A percentile compares a stretch with the other conserved stretches of the same genome.
Evolutionary conservation across 2,113 vertebrate species (phyloP).

Genomic region (Lampris incognitus): DNA sequence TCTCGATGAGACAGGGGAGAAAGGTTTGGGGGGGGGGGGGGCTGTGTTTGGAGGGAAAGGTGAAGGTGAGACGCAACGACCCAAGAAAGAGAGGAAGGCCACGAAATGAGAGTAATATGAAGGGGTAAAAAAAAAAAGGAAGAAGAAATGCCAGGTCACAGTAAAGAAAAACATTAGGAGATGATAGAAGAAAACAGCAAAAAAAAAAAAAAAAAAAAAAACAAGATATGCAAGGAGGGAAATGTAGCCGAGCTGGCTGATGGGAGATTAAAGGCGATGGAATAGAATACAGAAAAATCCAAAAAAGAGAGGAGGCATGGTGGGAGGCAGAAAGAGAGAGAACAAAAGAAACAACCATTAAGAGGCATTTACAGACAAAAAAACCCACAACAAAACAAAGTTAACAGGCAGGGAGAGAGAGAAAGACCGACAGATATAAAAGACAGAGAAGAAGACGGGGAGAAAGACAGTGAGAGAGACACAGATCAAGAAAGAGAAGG

Average conservation of each 20-base stretch:
- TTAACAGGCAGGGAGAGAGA: neutral
- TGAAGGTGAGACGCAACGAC: no score
- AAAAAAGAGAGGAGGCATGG: neutral
- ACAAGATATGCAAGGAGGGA: neutral
- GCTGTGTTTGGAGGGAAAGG: neutral
- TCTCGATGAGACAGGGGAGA: neutral
- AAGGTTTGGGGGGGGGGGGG: neutral
- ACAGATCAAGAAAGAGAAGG: constrained; percentile 5
- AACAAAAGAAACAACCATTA: neutral
- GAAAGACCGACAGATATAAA: neutral
- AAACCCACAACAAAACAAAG: neutral
- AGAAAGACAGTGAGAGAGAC: neutral
- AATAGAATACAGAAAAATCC: constrained; percentile 10
- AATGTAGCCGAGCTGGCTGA: constrained; percentile 13
- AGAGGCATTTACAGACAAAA: neutral
- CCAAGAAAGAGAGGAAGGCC: neutral
- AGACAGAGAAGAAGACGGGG: neutral
- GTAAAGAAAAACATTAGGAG: neutral
- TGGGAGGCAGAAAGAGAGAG: neutral
- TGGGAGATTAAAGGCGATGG: constrained; percentile 19
- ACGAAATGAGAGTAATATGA: constrained; percentile 15
- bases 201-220: neutral
- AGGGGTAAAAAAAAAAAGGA: neutral
- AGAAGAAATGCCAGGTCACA: neutral
- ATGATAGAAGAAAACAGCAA: neutral